These are phyloP conservation scores for Cryptoprocta ferox DNA, from an alignment of 2,797 vertebrate species.

Conservation along the genomic window DNA sequence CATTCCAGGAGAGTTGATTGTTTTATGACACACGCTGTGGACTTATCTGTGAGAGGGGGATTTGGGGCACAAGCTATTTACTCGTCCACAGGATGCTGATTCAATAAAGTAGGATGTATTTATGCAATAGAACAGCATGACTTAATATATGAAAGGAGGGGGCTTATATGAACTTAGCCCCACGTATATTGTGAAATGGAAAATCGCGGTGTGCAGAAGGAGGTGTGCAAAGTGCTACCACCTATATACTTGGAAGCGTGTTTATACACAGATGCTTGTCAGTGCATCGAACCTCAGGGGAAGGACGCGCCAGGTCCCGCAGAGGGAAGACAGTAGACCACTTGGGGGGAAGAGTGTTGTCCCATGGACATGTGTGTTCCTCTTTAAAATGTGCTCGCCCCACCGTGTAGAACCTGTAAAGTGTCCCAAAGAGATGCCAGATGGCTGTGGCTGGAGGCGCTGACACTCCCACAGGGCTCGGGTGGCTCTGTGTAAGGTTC, in stretches of 20 bases:
- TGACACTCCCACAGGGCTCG: fast-evolving
- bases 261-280: neutral
- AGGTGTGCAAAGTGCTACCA: fast-evolving
- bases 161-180: neutral
- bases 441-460: fast-evolving
- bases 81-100: neutral
- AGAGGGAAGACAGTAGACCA: fast-evolving
- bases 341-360: neutral
- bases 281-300: fast-evolving
- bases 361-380: no score
- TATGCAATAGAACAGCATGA: neutral
- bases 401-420: neutral
- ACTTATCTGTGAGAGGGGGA: neutral
- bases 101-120: neutral
- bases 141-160: neutral
- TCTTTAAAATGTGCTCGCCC: neutral
- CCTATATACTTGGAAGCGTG: no score
- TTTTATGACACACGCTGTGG: neutral
- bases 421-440: neutral
- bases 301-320: no score
- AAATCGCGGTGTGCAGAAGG: neutral
- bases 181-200: neutral
- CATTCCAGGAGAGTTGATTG: neutral
- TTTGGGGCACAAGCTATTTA: neutral
- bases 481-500: fast-evolving